These are phyloP conservation scores for Toxotes jaculatrix DNA, from an alignment of 2,113 vertebrate genomes.

Conservation along the genomic window DNA sequence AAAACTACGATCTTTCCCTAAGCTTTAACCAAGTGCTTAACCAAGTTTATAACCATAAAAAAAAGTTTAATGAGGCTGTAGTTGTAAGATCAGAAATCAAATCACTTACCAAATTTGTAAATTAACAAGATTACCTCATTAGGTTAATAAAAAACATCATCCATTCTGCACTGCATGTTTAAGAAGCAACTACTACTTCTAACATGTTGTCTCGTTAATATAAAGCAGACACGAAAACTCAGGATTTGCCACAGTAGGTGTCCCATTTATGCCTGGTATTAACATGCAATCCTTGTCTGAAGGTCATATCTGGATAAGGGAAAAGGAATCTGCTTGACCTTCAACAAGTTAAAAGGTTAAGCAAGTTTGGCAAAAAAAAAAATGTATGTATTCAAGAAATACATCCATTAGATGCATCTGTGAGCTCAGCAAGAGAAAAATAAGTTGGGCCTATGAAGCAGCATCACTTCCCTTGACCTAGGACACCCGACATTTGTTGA, in stretches of 20 bases:
- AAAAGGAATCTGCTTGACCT: neutral
- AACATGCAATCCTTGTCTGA: neutral
- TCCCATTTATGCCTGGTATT: neutral
- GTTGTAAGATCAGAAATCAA: no score
- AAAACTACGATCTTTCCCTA: no score
- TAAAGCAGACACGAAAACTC: neutral
- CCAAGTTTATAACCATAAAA: no score
- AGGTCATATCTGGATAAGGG: neutral
- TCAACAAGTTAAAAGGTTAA: neutral
- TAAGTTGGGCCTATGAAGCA: neutral
- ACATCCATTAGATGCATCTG: neutral
- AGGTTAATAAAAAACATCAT: no score
- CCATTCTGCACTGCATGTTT: no score
- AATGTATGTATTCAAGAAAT: neutral
- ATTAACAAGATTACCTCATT: no score
- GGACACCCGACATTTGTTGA: neutral
- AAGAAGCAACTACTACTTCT: no score
- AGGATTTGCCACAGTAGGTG: neutral
- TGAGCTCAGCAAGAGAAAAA: neutral
- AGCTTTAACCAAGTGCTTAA: no score
- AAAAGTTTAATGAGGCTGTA: no score
- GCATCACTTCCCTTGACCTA: conserved; percentile 16
- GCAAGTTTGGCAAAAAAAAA: neutral
- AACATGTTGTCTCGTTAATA: neutral
- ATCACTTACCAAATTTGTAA: no score